Evolutionary conservation across 2,113 vertebrate species (phyloP), one percentile per base, ranked within the genome.

Genomic region (Noturus placidus): DNA sequence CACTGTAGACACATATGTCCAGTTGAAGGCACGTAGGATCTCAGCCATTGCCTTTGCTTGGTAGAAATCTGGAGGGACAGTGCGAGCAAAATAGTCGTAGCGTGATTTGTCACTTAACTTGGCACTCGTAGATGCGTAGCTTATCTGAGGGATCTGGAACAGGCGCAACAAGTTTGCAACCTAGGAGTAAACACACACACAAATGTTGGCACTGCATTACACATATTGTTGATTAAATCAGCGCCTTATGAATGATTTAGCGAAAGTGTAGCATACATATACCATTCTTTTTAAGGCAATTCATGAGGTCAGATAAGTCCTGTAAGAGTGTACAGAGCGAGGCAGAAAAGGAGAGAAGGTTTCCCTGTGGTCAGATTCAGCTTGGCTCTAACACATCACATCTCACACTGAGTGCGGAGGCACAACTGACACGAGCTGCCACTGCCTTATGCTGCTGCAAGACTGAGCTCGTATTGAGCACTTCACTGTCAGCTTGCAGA

Each of bases 41-140:
- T 99, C 98, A 0, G 98, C 98, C 98, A 99, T 99, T 84, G 98
- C 98, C 92, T 99, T 99, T 0, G 98, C 98, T 91, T 99, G 98
- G 92, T 99, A 99, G 93, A 99, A 99, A 92, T 99, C 98, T 0
- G 98, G 98, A 0, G 98, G 98, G 86, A 99, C 98, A 0, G 98
- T 99, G 86, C 98, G 95, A 0, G 98, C 98, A 0, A 99, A 99
- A 89, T 99, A 99, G 90, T 99, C 98, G 0, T 99, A 99, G 89
- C 98, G 97, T 0, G 97, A 96, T 91, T 99, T 99, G 92, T 99
- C 98, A 0, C 98, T 99, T 90, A 99, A 96, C 90, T 99, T 99
- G 92, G 98, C 98, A 3, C 98, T 99, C 89, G 98, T 99, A 59
- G 98, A 99, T 14, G 98, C 98, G 0, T 99, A 99, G 93, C 98